Evolutionary conservation across 2,888 invertebrate genomes (phyloP).

Genomic region (Xestia sexstrigata): DNA sequence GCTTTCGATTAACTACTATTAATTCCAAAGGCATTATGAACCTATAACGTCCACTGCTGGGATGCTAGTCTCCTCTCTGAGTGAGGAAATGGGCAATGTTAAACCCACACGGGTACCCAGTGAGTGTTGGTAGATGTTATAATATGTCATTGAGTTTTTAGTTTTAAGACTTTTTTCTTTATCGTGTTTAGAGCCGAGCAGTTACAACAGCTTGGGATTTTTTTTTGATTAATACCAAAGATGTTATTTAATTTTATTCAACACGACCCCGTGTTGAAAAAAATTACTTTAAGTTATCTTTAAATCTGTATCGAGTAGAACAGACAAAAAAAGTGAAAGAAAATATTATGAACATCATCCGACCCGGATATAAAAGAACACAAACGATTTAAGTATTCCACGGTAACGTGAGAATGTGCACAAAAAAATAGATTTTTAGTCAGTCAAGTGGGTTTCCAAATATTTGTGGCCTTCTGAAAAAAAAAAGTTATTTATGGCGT

Average conservation of each 20-base stretch:
- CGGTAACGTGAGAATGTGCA: slow-evolving; percentile 46
- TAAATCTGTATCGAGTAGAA: not conserved
- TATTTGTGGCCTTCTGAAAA: slow-evolving; percentile 17
- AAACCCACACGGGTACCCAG: not conserved
- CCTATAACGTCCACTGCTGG: not conserved
- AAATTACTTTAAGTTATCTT: no score
- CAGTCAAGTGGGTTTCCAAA: slow-evolving; percentile 37
- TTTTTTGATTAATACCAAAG: not conserved
- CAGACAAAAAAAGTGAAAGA: slow-evolving; percentile 40
- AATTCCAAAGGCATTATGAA: not conserved
- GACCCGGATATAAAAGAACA: slow-evolving; percentile 44
- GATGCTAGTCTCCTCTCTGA: not conserved
- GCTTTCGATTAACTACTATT: not conserved
- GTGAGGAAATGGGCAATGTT: not conserved
- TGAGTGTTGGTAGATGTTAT: not conserved
- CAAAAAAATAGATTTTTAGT: slow-evolving; percentile 39
- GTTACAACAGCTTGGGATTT: not conserved
- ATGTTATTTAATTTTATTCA: not conserved
- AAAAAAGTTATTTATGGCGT: slow-evolving; percentile 46
- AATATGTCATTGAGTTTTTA: not conserved
- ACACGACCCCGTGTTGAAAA: not conserved
- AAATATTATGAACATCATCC: slow-evolving; percentile 19
- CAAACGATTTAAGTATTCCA: slow-evolving; percentile 44
- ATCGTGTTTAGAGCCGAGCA: not conserved
- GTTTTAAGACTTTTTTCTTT: not conserved